These are phyloP conservation scores for Thecophora atra DNA, from an alignment of 2,888 invertebrate species.

Conservation along the genomic window DNA sequence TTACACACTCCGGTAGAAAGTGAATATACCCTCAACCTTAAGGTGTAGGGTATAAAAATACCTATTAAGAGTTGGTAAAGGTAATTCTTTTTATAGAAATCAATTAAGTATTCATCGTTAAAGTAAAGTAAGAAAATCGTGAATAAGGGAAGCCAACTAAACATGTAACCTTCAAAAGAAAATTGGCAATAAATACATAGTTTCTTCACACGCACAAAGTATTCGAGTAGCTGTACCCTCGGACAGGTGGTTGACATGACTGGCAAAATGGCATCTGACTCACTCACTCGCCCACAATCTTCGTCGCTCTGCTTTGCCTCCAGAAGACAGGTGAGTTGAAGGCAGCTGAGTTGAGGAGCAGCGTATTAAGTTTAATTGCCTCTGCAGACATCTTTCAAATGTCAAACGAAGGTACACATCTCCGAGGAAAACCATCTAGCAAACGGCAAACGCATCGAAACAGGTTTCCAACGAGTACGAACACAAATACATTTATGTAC, in stretches of 20 bases:
- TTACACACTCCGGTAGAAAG: no score
- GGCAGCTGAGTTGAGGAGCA: constrained; percentile 17
- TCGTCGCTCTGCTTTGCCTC: background rate
- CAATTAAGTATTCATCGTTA: no score
- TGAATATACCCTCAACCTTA: no score
- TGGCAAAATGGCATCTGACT: background rate
- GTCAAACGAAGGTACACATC: constrained; percentile 10
- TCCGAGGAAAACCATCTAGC: constrained; percentile 11
- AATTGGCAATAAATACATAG: constrained; percentile 13
- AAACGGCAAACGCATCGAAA: background rate
- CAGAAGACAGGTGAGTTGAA: constrained; percentile 10
- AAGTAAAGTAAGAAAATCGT: no score
- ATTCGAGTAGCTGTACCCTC: background rate
- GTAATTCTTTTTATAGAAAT: no score
- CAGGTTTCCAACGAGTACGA: background rate
- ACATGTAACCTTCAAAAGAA: constrained; percentile 12
- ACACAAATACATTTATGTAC: background rate
- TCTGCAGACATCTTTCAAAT: constrained; percentile 24
- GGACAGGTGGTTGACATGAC: constrained; percentile 29
- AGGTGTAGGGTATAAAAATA: no score
- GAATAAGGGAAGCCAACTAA: no score
- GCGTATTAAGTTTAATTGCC: constrained; percentile 21
- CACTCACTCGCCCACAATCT: background rate
- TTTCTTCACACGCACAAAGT: background rate
- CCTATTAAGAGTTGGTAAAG: no score